A percentile compares a stretch with the other conserved stretches of the same genome.
phyloP scores from a whole-genome alignment of 2,797 vertebrate species.

The Rhinella marina region DNA sequence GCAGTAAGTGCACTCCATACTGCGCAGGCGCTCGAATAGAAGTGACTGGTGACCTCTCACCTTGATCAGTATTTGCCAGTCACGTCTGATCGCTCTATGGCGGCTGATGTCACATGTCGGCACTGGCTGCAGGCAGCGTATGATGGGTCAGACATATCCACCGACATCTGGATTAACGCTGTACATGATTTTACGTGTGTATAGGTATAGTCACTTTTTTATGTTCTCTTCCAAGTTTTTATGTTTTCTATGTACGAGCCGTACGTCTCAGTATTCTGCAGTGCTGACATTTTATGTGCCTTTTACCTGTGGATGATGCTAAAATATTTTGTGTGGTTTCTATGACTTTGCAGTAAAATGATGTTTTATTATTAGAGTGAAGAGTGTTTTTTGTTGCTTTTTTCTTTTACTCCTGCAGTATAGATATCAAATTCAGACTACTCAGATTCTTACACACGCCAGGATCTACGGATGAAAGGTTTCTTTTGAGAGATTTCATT shows the following conservation, averaged over 20 bases:
- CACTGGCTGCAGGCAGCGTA: neutral
- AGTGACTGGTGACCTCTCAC: neutral
- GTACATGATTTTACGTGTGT: neutral
- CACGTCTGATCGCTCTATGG: neutral
- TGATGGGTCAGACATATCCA: neutral
- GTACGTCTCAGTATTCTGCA: neutral
- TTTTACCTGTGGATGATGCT: slow-evolving; percentile 50
- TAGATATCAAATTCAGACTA: no score
- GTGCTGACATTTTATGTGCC: slow-evolving; percentile 28
- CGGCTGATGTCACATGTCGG: no score
- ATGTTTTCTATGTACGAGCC: neutral
- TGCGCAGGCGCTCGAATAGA: neutral
- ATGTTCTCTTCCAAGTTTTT: neutral
- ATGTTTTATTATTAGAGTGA: slow-evolving; percentile 23
- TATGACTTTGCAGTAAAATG: slow-evolving; percentile 40
- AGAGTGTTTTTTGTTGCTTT: neutral
- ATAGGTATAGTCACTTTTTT: neutral
- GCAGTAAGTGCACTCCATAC: neutral
- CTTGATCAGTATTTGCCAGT: neutral
- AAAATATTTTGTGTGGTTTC: slow-evolving; percentile 2
- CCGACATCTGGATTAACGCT: neutral
- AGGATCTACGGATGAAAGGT: no score
- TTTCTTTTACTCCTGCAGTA: neutral
- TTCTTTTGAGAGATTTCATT: no score
- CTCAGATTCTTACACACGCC: no score